These are phyloP conservation scores for Lutra lutra DNA, from an alignment of 2,797 vertebrate species.

Conservation along the genomic window DNA sequence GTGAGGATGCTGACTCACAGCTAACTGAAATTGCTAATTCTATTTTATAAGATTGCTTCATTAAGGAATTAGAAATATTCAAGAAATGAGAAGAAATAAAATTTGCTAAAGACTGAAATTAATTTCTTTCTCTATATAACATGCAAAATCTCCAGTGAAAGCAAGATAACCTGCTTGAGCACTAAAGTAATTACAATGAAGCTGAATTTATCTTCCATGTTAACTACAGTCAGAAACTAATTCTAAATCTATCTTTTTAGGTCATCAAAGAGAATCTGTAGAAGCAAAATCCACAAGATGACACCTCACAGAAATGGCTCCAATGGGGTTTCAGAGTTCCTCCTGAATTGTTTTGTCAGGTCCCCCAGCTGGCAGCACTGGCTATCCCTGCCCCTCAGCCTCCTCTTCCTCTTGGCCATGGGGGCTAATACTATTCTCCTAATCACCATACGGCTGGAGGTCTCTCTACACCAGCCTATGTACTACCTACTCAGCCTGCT, in stretches of 20 bases:
- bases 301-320: neutral
- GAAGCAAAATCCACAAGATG: neutral
- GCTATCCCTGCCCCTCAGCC: neutral
- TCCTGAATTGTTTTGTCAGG: constrained; percentile 86
- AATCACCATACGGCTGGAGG: constrained; percentile 78
- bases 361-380: constrained; percentile 71
- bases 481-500: constrained; percentile 77
- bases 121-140: neutral
- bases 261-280: neutral
- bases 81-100: neutral
- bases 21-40: neutral
- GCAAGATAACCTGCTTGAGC: neutral
- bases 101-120: neutral
- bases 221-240: neutral
- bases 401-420: constrained; percentile 83
- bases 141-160: neutral
- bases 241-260: neutral
- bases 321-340: constrained; percentile 81
- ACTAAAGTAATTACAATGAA: neutral
- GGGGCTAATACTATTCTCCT: constrained; percentile 80
- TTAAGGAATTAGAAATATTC: neutral
- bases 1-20: neutral
- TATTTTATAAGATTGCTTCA: neutral
- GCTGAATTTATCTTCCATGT: neutral
- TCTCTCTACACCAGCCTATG: constrained; percentile 40